Conservation (phyloP, 2,888 invertebrate genomes). For the Pyralis farinalis region DNA sequence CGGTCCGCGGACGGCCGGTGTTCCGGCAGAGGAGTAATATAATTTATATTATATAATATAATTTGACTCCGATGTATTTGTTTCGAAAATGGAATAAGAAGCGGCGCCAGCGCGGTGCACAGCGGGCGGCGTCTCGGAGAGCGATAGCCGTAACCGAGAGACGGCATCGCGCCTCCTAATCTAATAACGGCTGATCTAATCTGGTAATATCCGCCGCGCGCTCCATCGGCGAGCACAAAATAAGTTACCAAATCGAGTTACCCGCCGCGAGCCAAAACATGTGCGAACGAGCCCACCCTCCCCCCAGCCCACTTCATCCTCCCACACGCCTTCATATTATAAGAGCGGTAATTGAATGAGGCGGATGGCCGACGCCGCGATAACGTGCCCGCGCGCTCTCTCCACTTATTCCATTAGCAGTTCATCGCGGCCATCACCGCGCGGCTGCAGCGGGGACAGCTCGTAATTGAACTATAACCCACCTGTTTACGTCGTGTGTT, state of each 20-base stretch:
- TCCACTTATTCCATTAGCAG: not conserved
- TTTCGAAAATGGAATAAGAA: too few species aligned
- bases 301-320: not conserved
- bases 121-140: not conserved
- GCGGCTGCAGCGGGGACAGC: not conserved
- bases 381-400: not conserved
- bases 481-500: too few species aligned
- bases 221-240: not conserved
- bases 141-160: not conserved
- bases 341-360: slow-evolving; percentile 8
- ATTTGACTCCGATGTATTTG: too few species aligned
- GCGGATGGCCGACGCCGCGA: not conserved
- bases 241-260: slow-evolving; percentile 1
- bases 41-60: too few species aligned
- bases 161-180: not conserved
- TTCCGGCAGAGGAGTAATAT: too few species aligned
- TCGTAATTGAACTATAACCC: too few species aligned
- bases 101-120: not conserved
- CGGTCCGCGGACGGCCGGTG: too few species aligned
- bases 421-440: not conserved
- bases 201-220: slow-evolving; percentile 8
- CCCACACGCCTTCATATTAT: not conserved
- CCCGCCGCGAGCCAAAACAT: not conserved
- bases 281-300: not conserved
- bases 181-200: slow-evolving; percentile 11